phyloP scores from a whole-genome alignment of 2,888 invertebrate genomes.

The Glyphotaelius pellucidus region DNA sequence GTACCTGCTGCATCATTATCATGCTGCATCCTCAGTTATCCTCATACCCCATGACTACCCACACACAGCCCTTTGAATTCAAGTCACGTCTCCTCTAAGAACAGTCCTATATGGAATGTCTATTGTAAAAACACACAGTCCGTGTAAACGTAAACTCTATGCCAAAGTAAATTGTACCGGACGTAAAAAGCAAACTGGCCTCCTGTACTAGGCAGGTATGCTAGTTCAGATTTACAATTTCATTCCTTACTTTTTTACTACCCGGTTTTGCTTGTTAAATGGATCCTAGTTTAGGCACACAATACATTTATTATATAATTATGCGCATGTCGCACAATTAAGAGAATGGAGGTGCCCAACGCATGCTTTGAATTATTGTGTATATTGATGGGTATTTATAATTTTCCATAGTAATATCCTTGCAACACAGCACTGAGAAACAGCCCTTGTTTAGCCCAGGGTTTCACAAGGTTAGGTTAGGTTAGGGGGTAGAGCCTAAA shows the following conservation, averaged over 20 bases:
- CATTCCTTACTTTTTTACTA: background rate
- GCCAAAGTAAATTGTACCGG: constrained; percentile 18
- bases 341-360: too few species aligned
- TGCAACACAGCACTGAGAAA: too few species aligned
- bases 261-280: background rate
- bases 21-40: background rate
- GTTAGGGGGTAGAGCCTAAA: too few species aligned
- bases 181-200: background rate
- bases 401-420: too few species aligned
- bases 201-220: background rate
- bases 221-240: background rate
- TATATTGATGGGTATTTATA: too few species aligned
- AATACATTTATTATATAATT: too few species aligned
- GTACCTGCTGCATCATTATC: background rate
- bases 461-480: too few species aligned
- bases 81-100: constrained; percentile 21
- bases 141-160: background rate
- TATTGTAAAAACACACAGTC: background rate
- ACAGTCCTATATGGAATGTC: constrained; percentile 23
- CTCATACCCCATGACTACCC: background rate
- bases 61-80: background rate
- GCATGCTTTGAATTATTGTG: too few species aligned
- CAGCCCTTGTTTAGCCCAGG: too few species aligned
- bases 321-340: too few species aligned
- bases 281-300: background rate